These are phyloP conservation scores for Tethya wilhelma DNA, from an alignment of 37 sponge, comb jelly and placozoan genomes.

Conservation along the genomic window DNA sequence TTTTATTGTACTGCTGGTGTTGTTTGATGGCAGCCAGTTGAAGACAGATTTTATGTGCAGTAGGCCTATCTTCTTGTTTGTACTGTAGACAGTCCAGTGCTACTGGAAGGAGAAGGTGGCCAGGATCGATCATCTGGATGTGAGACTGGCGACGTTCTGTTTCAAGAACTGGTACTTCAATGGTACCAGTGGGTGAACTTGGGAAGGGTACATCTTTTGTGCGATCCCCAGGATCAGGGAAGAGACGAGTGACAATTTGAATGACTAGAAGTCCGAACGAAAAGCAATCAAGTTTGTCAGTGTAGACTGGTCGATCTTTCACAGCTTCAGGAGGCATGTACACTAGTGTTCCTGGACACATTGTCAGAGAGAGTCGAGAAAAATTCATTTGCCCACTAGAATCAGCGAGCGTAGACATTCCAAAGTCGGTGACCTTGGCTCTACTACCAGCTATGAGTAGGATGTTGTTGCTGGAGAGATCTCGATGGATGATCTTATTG, in stretches of 20 bases:
- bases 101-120: too few species aligned
- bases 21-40: too few species aligned
- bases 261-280: conserved; percentile 30
- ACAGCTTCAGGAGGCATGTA: conserved; percentile 51
- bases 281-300: conserved; percentile 12
- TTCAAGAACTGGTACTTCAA: background rate
- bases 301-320: background rate
- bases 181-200: background rate
- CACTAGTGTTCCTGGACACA: conserved; percentile 23
- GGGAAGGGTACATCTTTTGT: background rate
- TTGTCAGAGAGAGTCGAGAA: background rate
- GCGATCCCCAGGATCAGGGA: conserved; percentile 19
- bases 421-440: conserved; percentile 60
- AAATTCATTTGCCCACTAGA: background rate
- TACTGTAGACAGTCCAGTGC: too few species aligned
- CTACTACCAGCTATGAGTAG: conserved; percentile 8
- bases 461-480: conserved; percentile 60
- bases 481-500: conserved; percentile 42
- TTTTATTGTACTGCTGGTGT: too few species aligned
- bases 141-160: background rate
- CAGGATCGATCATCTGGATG: too few species aligned
- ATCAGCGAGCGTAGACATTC: conserved; percentile 22
- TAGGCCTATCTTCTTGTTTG: too few species aligned
- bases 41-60: too few species aligned
- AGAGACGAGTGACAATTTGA: conserved; percentile 19